phyloP scores from a whole-genome alignment of 2,888 invertebrate species.

The Eupithecia centaureata region DNA sequence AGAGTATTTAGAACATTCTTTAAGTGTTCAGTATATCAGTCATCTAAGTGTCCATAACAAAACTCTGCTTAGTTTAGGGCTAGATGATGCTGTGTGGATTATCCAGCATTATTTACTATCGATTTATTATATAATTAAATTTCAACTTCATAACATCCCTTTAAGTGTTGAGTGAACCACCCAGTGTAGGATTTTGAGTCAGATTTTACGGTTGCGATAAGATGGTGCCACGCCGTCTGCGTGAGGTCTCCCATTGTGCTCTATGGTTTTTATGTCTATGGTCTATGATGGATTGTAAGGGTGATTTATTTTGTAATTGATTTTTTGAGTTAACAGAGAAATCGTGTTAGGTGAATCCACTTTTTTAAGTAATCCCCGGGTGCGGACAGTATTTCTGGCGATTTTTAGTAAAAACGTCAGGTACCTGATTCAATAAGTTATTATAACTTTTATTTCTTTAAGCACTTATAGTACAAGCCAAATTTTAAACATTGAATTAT shows the following conservation, averaged over 20 bases:
- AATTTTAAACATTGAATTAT: no score
- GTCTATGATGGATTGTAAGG: slow-evolving; percentile 41
- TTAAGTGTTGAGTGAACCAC: not conserved
- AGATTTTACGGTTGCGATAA: slow-evolving; percentile 43
- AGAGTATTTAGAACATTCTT: no score
- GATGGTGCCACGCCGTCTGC: slow-evolving; percentile 59
- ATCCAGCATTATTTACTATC: no score
- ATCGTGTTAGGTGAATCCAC: not conserved
- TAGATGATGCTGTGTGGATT: no score
- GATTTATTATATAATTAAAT: not conserved
- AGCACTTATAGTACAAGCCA: no score
- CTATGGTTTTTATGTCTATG: slow-evolving; percentile 30
- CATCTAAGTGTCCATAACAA: no score
- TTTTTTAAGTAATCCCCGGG: not conserved
- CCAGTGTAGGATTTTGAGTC: slow-evolving; percentile 29
- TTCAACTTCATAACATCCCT: not conserved
- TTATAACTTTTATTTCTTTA: no score
- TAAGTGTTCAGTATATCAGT: no score
- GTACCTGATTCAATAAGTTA: no score
- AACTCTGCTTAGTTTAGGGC: no score
- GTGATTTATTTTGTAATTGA: slow-evolving; percentile 20
- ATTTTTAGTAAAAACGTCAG: not conserved
- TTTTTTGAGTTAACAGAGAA: slow-evolving; percentile 4
- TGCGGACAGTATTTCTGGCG: not conserved
- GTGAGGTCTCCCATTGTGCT: slow-evolving; percentile 47